Conservation (phyloP, 2,888 invertebrate genomes). For the Agriopis aurantiaria region DNA sequence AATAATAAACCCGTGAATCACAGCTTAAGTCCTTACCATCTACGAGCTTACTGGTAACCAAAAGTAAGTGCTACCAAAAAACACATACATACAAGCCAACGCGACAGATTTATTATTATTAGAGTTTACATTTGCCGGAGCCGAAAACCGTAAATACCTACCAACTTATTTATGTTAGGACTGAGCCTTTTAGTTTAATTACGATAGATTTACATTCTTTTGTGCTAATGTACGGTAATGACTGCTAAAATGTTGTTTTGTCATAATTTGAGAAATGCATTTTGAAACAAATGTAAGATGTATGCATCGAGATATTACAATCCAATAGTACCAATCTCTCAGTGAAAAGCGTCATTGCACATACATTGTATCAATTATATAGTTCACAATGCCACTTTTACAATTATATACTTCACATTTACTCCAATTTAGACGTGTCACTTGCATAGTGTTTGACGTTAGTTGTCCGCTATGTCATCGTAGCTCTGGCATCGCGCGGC, state of each 20-base stretch:
- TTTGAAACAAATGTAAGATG: not conserved
- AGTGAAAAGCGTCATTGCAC: too few relatives aligned
- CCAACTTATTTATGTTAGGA: conserved; percentile 27
- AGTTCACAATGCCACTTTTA: too few relatives aligned
- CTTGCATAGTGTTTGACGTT: too few relatives aligned
- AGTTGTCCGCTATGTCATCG: too few relatives aligned
- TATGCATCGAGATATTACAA: too few relatives aligned
- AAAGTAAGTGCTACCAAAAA: conserved; percentile 30
- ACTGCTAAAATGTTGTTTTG: conserved; percentile 3
- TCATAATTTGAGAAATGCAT: not conserved
- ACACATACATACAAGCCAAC: conserved; percentile 24
- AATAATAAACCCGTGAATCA: conserved; percentile 3
- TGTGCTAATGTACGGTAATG: conserved; percentile 9
- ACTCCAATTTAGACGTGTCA: too few relatives aligned
- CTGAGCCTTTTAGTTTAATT: conserved; percentile 37
- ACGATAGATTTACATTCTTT: conserved; percentile 30
- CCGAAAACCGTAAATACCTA: conserved; percentile 35
- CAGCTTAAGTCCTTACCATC: not conserved
- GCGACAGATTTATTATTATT: conserved; percentile 38
- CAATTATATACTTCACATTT: too few relatives aligned
- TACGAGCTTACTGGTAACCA: conserved; percentile 24
- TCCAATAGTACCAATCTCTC: too few relatives aligned
- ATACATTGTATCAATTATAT: too few relatives aligned
- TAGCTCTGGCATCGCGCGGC: too few relatives aligned
- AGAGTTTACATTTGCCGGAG: conserved; percentile 32